Conservation (phyloP, 2,797 vertebrate species). For the Allobates femoralis region DNA sequence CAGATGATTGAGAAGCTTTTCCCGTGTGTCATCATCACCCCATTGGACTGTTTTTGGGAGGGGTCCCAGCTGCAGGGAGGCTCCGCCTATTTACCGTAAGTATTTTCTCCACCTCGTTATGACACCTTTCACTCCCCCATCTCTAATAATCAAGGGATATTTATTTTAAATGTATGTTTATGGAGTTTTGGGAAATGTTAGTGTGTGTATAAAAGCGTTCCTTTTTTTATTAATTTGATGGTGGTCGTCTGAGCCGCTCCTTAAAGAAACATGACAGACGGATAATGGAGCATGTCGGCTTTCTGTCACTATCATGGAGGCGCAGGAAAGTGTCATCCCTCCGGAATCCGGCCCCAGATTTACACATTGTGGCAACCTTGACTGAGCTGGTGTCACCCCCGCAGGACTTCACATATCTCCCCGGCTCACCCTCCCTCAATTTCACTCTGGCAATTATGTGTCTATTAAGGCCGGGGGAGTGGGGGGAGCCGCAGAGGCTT, state of each 20-base stretch:
- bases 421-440: background rate
- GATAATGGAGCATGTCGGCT: slow-evolving; percentile 14
- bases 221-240: background rate
- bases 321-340: slow-evolving; percentile 46
- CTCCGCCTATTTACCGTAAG: slow-evolving; percentile 98
- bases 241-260: slow-evolving; percentile 2
- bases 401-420: slow-evolving; percentile 33
- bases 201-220: background rate
- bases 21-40: slow-evolving; percentile 97
- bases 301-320: slow-evolving; percentile 24
- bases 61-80: slow-evolving; percentile 97
- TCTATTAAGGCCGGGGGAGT: slow-evolving; percentile 67
- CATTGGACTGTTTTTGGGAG: slow-evolving; percentile 99
- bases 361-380: slow-evolving; percentile 45
- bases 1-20: slow-evolving; percentile 99
- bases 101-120: slow-evolving; percentile 64
- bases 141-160: background rate
- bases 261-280: slow-evolving; percentile 38
- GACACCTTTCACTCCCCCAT: background rate
- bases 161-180: background rate
- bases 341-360: slow-evolving; percentile 62
- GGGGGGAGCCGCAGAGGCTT: slow-evolving; percentile 43
- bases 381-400: slow-evolving; percentile 57
- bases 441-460: slow-evolving; percentile 64
- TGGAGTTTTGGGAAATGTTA: background rate